A percentile compares a stretch with the other conserved stretches of the same genome.
These are phyloP conservation scores for Andrena bucephala DNA, from an alignment of 2,888 invertebrate genomes.

Conservation along the genomic window DNA sequence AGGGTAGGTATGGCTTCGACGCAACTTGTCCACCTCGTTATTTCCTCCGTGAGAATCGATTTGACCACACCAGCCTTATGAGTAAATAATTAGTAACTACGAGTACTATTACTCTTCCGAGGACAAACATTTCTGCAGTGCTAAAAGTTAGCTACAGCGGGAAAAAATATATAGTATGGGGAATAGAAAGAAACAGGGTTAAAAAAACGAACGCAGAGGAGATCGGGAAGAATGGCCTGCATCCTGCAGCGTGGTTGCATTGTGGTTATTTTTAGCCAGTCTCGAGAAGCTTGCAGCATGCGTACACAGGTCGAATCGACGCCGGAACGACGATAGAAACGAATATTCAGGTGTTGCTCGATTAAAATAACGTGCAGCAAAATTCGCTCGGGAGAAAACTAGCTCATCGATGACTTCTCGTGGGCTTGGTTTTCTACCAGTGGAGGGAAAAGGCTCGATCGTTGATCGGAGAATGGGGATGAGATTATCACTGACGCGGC, in stretches of 20 bases:
- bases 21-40: slow-evolving; percentile 12
- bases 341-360: neutral
- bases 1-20: neutral
- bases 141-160: neutral
- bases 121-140: no score
- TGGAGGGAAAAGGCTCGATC: neutral
- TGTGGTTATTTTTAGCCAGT: slow-evolving; percentile 45
- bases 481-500: slow-evolving; percentile 14
- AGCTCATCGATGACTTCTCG: slow-evolving; percentile 1
- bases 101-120: no score
- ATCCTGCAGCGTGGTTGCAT: slow-evolving; percentile 26
- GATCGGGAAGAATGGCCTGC: slow-evolving; percentile 11
- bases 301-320: neutral
- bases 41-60: slow-evolving; percentile 27
- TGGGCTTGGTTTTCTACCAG: neutral
- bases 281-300: slow-evolving; percentile 12
- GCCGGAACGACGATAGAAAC: neutral
- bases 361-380: neutral
- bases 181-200: neutral
- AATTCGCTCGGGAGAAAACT: neutral
- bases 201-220: slow-evolving; percentile 11
- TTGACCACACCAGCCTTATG: neutral
- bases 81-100: no score
- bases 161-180: no score
- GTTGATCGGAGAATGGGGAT: neutral